Evolutionary conservation across 2,797 vertebrate species (phyloP), one percentile per base, ranked within the genome.

Genomic region (Hyperoplus immaculatus): DNA sequence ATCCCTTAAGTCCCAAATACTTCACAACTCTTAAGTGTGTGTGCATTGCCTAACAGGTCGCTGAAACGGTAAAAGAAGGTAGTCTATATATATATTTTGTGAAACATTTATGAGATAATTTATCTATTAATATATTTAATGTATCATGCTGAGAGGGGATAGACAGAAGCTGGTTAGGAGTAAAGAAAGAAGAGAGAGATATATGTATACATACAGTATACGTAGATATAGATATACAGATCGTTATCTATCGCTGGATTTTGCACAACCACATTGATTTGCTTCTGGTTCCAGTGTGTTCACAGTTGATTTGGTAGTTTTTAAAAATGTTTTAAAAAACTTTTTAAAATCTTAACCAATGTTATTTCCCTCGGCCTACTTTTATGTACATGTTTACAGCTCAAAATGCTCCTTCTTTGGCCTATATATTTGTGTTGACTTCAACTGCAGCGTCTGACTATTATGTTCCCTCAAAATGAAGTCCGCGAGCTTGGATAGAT

Each of bases 51-150:
- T 66, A 61, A 71, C 45, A 75, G 77, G 70, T 87, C 68, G 60
- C 18, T 75, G 15, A 53, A 61, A 50, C 66, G 64, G 69, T 73
- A 69, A 64, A 71, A 90, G 60, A 78, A 67, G 49, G 54, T 47
- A 70, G 4, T 77, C 75, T 57, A 77, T 69, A 18, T 90, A 78
- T 86, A 88, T 93, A 87, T 94, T 92, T 90, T 84, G 82, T 80
- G 57, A 87, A 84, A 79, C 77, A 77, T 92, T 81, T 71, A 89
- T 77, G 53, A 89, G 81, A 91, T 89, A 50, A 77, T 87, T 91
- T 79, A 89, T 90, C 56, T 82, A 90, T 84, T 74, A 87, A 36
- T 89, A 72, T 91, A 82, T 87, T 87, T 86, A 95, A 94, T 95
- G 94, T 93, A 83, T 85, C 85, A 85, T 87, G 91, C 4, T 8